Evolutionary conservation across 2,888 invertebrate species (phyloP), one percentile per base, ranked within the genome.

Genomic region (Harpalus rufipes): DNA sequence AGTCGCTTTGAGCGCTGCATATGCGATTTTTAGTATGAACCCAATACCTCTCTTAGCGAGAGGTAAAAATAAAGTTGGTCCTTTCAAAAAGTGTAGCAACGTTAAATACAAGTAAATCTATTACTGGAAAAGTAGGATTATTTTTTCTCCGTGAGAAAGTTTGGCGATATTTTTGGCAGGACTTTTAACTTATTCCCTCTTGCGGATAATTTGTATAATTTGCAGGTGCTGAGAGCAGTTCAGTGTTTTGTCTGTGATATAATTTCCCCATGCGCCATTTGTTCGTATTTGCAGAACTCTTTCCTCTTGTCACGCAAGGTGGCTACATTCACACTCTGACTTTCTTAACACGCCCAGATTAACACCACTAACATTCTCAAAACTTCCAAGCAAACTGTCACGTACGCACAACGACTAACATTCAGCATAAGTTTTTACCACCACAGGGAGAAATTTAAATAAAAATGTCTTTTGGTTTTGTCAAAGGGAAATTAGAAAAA

Each of bases 271-370:
- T 44, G 44, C 72, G 39, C 72, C 72, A 72, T 72, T 72, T 72
- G 72, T 72, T 16, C 41, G 32, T 25, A 72, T 72, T 72, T 72
- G 41, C 41, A 63, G 12, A 63, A 63, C 63, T 63, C 63, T 18
- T 61, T 61, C 63, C 16, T 10, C 25, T 21, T 63, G 63, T 63
- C 63, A 63, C 63, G 63, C 63, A 63, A 63, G 63, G 63, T 63
- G 63, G n/a, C 63, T 63, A 18, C 25, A 12, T 18, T 16, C 59
- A 18, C 25, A 12, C 63, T 16, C 59, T 63, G 63, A 63, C 63
- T 63, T 82, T 72, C 82, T 82, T 82, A 82, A 74, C 74, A 74
- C 82, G 39, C 58, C 16, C 44, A 82, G 82, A 82, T 82, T 82
- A 82, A 82, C 32, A 82, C 58, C 72, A 82, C 82, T 68, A 82